Base-by-base conservation (phyloP, 1,140 invertebrate species). In the Atta cephalotes region DNA sequence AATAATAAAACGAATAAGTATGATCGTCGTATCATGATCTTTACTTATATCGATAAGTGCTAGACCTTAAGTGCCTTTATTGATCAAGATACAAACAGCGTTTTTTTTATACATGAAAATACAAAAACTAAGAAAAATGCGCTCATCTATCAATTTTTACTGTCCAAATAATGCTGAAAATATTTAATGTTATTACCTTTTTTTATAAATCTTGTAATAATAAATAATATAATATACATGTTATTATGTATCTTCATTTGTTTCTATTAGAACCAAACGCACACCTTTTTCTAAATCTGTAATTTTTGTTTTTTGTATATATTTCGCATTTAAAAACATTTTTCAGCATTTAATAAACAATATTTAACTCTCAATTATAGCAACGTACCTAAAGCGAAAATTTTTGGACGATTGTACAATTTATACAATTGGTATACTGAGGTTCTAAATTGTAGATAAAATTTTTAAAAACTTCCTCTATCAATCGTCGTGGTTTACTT, bases 21-120 rank as follows among this genome's bases (percentile, higher is more conserved):
- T 74, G 62, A 90, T 89, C 63, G 68, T 89, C 65, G 56, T 72
- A 56, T 89, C 63, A 49, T 56, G 77, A 72, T 82, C 25, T 89
- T 90, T 82, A 89, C 89, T 90, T 89, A 86, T 88, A 21, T 81
- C 21, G 31, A 62, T 85, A 81, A 77, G 63, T 87, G 77, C 72
- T 90, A 90, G 88, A 89, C 80, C 86, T 90, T 89, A 90, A 90
- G 89, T 90, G 89, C 89, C 89, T 90, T 90, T 81, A 90, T 88
- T 88, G 66, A 62, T 84, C 39, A 25, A 63, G n/a, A 77, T 89
- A 89, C 31, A 76, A 90, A 58, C 56, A 58, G 87, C 72, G 3
- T 6, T 45, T 80, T 85, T 87, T 88, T 86, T 90, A 65, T 87
- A 90, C 28, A 71, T 85, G 51, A 39, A 81, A 87, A 21, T 82